Conservation (phyloP, 2,113 vertebrate species). For the Mesocricetus auratus region DNA sequence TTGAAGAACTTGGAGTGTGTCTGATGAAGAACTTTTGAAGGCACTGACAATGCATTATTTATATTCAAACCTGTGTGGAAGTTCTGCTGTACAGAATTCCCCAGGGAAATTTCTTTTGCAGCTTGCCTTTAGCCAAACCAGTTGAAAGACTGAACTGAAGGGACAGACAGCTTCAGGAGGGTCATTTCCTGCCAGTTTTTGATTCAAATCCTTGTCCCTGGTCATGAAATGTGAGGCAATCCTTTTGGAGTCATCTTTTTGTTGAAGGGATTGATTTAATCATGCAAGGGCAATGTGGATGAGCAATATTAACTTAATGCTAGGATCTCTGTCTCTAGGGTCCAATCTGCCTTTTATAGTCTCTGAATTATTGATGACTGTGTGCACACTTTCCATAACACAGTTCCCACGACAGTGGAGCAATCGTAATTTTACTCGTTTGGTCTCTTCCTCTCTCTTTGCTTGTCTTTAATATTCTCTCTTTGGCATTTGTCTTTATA, state of each 20-base stretch:
- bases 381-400: slow-evolving; percentile 44
- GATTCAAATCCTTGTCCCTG: slow-evolving; percentile 57
- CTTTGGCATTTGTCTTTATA: slow-evolving; percentile 74
- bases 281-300: slow-evolving; percentile 42
- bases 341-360: slow-evolving; percentile 51
- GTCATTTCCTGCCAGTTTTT: slow-evolving; percentile 60
- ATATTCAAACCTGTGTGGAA: not conserved
- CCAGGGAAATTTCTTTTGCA: slow-evolving; percentile 57
- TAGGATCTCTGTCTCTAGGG: slow-evolving; percentile 35
- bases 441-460: slow-evolving; percentile 9
- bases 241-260: slow-evolving; percentile 13
- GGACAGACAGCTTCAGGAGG: slow-evolving; percentile 43
- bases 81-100: slow-evolving; percentile 53
- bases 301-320: slow-evolving; percentile 37
- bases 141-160: slow-evolving; percentile 54
- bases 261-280: slow-evolving; percentile 56
- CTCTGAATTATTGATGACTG: slow-evolving; percentile 67
- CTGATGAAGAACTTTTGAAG: slow-evolving; percentile 36
- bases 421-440: slow-evolving; percentile 36
- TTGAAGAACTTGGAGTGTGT: not conserved
- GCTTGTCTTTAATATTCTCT: slow-evolving; percentile 53
- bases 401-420: slow-evolving; percentile 25
- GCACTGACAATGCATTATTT: slow-evolving; percentile 42
- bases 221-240: slow-evolving; percentile 35
- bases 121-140: slow-evolving; percentile 61